Percentiles rank a stretch among this genome's conserved stretches.
Evolutionary conservation across 2,888 invertebrate genomes (phyloP).

Genomic region (Leptinotarsa juncta): DNA sequence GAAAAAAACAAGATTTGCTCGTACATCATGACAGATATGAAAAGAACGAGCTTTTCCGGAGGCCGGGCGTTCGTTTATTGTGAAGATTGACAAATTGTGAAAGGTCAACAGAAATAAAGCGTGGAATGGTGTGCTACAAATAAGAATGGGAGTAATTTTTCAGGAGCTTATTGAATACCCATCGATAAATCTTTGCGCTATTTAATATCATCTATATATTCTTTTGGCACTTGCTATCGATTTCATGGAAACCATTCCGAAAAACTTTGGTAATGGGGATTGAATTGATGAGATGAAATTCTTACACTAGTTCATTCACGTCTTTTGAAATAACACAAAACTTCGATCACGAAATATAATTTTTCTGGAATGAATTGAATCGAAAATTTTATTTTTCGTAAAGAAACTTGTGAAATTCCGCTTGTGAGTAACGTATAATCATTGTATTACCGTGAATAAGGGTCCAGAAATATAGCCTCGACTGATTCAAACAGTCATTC

Average conservation of each 20-base stretch:
- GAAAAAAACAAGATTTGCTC: constrained; percentile 1
- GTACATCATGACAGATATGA: neutral
- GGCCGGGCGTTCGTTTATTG: constrained; percentile 21
- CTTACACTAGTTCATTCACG: neutral
- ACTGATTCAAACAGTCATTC: no score
- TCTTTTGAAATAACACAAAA: neutral
- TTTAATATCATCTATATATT: constrained; percentile 3
- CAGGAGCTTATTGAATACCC: constrained; percentile 22
- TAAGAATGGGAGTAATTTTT: constrained; percentile 31
- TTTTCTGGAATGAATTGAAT: no score
- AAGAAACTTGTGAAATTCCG: no score
- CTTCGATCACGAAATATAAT: no score
- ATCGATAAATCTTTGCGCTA: constrained; percentile 27
- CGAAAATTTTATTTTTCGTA: no score
- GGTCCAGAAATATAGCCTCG: no score
- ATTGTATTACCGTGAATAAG: no score
- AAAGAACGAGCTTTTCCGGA: neutral
- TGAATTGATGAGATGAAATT: neutral
- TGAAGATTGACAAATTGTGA: constrained; percentile 30
- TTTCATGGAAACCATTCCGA: neutral
- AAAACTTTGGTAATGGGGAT: neutral
- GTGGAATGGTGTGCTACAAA: constrained; percentile 31
- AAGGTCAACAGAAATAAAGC: constrained; percentile 32
- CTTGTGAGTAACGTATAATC: no score
- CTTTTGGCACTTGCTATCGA: constrained; percentile 4